Percentiles rank a stretch among this genome's conserved stretches.
Conservation (phyloP, 2,888 invertebrate genomes). For the Sarcophaga variegata region DNA sequence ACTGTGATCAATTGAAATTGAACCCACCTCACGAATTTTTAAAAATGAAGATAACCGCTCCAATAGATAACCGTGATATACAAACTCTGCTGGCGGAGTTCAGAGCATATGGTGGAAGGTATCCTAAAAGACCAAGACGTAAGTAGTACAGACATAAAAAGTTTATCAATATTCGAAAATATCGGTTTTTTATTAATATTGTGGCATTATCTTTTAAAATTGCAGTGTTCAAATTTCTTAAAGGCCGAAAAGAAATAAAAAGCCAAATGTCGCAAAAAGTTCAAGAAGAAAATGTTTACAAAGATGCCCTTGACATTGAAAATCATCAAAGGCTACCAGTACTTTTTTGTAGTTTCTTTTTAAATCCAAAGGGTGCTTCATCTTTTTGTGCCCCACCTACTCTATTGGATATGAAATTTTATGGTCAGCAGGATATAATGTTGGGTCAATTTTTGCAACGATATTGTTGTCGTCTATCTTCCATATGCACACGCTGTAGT, state of each 20-base stretch:
- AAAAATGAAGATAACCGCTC: constrained; percentile 86
- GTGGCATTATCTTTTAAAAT: background rate
- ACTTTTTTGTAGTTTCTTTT: constrained; percentile 89
- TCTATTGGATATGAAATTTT: constrained; percentile 91
- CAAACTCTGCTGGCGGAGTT: constrained; percentile 91
- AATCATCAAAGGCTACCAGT: constrained; percentile 94
- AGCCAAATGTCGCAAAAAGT: constrained; percentile 78
- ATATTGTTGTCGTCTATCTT: constrained; percentile 93
- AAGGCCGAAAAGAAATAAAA: constrained; percentile 74
- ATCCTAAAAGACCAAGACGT: constrained; percentile 81
- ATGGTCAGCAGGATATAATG: constrained; percentile 96
- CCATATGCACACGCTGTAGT: constrained; percentile 91
- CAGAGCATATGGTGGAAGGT: constrained; percentile 91
- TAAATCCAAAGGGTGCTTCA: constrained; percentile 80
- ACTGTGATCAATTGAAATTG: constrained; percentile 75
- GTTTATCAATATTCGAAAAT: background rate
- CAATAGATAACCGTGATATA: constrained; percentile 86
- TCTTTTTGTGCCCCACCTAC: constrained; percentile 81
- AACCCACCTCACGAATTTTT: constrained; percentile 89
- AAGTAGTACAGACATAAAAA: constrained; percentile 58
- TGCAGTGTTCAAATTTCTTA: constrained; percentile 76
- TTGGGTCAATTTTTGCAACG: constrained; percentile 96
- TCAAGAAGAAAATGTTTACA: constrained; percentile 78
- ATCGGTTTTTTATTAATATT: background rate
- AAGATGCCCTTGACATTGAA: constrained; percentile 89